Evolutionary conservation across 1,140 invertebrate genomes (phyloP).

Genomic region (Drosophila bipectinata): DNA sequence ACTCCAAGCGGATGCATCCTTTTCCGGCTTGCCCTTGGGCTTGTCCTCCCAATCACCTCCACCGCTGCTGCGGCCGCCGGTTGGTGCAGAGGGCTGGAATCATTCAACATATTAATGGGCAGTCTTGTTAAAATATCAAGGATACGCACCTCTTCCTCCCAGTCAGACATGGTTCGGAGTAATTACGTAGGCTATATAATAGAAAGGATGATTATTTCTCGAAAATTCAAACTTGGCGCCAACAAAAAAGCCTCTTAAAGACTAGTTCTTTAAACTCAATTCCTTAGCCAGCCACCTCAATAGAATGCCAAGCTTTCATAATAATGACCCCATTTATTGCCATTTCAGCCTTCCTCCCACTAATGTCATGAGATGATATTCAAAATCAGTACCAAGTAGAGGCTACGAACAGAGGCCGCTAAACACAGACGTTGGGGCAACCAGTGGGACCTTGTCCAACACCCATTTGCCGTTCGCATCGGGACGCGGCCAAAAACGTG

Average conservation of each 20-base stretch:
- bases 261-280: neutral
- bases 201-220: neutral
- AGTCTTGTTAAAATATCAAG: neutral
- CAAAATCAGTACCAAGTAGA: neutral
- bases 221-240: slow-evolving; percentile 19
- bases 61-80: neutral
- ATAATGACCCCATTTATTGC: no score
- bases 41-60: neutral
- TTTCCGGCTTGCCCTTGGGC: neutral
- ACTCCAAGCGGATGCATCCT: slow-evolving; percentile 37
- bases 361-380: slow-evolving; percentile 2
- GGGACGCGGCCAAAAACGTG: slow-evolving; percentile 61
- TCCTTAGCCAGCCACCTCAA: no score
- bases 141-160: slow-evolving; percentile 46
- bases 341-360: neutral
- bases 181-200: neutral
- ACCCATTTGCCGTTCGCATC: slow-evolving; percentile 44
- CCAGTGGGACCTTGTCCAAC: slow-evolving; percentile 1
- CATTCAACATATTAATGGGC: neutral
- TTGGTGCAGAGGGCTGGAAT: slow-evolving; percentile 16
- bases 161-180: slow-evolving; percentile 53
- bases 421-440: slow-evolving; percentile 8
- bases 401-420: neutral
- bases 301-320: neutral
- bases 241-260: neutral